Conservation (phyloP, 2,797 vertebrate species). For the Yasuhikotakia modesta region DNA sequence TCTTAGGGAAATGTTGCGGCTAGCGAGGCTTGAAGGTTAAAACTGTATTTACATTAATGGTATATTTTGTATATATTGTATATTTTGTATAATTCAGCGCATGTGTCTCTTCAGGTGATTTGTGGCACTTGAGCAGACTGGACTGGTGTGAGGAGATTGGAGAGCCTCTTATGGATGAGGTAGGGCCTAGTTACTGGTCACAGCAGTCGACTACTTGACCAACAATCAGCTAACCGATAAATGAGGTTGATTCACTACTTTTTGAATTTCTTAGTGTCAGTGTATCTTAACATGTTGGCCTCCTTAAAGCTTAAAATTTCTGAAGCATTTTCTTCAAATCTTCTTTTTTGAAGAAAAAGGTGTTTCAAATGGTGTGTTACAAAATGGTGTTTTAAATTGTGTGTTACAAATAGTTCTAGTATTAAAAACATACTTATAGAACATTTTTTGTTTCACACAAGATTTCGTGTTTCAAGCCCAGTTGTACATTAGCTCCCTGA, state of each 20-base stretch:
- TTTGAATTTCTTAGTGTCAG: background rate
- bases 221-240: background rate
- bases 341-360: too few relatives aligned
- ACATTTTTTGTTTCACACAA: too few relatives aligned
- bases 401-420: too few relatives aligned
- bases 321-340: too few relatives aligned
- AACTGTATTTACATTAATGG: background rate
- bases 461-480: too few relatives aligned
- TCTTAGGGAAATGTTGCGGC: conserved; percentile 83
- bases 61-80: too few relatives aligned
- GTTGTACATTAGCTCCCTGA: too few relatives aligned
- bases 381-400: too few relatives aligned
- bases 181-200: conserved; percentile 60
- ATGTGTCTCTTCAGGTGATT: conserved; percentile 72
- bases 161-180: conserved; percentile 86
- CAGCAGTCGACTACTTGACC: background rate
- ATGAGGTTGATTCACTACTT: background rate
- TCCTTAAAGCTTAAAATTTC: too few relatives aligned
- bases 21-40: conserved; percentile 84
- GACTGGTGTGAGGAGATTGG: conserved; percentile 95
- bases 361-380: too few relatives aligned
- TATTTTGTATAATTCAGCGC: background rate
- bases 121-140: conserved; percentile 90
- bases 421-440: too few relatives aligned
- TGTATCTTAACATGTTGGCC: too few relatives aligned